Conservation (phyloP, 92 coral and sea anemone species). For the Heliopora coerulea region DNA sequence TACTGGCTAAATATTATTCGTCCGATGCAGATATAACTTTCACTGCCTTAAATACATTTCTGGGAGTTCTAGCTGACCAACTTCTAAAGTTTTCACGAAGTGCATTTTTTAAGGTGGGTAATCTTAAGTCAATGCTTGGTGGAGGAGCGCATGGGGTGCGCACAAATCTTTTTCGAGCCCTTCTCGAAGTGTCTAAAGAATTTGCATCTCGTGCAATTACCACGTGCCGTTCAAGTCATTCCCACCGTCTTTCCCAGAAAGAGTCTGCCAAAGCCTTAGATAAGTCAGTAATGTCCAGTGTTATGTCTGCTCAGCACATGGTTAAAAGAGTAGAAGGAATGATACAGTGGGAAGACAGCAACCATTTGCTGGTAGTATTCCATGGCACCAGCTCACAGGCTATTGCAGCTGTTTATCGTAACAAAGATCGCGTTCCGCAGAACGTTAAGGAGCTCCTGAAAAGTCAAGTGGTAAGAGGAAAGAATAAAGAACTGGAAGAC, state of each 20-base stretch:
- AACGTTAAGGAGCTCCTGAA: conserved; percentile 56
- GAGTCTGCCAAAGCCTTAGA: conserved; percentile 59
- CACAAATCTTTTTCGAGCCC: conserved; percentile 60
- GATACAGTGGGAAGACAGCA: conserved; percentile 81
- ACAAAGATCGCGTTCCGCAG: conserved; percentile 54
- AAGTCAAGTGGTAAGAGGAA: conserved; percentile 53
- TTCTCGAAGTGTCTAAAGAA: conserved; percentile 63
- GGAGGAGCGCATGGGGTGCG: conserved; percentile 59
- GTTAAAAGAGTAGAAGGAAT: conserved; percentile 70
- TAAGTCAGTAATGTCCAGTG: conserved; percentile 38
- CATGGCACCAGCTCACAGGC: conserved; percentile 59
- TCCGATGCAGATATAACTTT: conserved; percentile 59
- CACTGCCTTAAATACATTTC: conserved; percentile 61
- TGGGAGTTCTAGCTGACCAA: conserved; percentile 70
- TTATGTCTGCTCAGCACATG: conserved; percentile 63
- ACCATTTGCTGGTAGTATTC: conserved; percentile 70
- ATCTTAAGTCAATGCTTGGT: conserved; percentile 57
- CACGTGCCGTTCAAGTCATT: conserved; percentile 1
- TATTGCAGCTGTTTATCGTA: conserved; percentile 67
- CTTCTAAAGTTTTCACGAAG: conserved; percentile 68
- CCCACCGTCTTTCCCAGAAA: conserved; percentile 64
- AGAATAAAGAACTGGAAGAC: conserved; percentile 45
- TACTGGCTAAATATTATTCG: conserved; percentile 52
- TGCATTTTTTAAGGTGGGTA: conserved; percentile 58
- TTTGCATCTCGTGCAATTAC: conserved; percentile 51